Conservation (phyloP, 2,113 vertebrate genomes). For the Butastur rufipennis region DNA sequence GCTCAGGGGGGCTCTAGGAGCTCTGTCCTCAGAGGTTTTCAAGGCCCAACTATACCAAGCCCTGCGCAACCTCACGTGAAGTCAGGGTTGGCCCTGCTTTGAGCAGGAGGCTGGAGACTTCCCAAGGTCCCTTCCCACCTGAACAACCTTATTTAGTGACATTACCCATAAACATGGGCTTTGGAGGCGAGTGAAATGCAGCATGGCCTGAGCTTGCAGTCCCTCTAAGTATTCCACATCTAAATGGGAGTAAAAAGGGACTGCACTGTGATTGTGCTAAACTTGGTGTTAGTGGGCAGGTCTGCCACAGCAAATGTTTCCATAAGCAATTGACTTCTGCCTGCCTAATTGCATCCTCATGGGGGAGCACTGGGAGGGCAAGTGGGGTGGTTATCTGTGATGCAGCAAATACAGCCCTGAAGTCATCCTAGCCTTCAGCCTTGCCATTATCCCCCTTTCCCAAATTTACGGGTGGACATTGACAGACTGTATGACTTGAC, state of each 20-base stretch:
- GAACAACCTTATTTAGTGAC: background rate
- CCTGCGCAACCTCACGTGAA: background rate
- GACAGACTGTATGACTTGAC: too few species aligned
- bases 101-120: background rate
- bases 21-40: background rate
- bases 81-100: background rate
- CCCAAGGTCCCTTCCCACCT: background rate
- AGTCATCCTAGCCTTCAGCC: background rate
- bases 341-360: background rate
- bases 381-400: background rate
- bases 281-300: background rate
- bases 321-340: background rate
- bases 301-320: background rate
- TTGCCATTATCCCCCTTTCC: rapidly evolving
- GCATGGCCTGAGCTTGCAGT: background rate
- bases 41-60: background rate
- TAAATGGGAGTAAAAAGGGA: background rate
- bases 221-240: background rate
- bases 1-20: background rate
- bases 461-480: rapidly evolving
- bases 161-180: background rate
- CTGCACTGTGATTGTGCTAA: background rate
- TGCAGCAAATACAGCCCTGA: background rate
- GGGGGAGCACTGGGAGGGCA: background rate
- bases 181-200: background rate